Evolutionary conservation across 2,888 invertebrate genomes (phyloP).

Genomic region (Amphipyra berbera): DNA sequence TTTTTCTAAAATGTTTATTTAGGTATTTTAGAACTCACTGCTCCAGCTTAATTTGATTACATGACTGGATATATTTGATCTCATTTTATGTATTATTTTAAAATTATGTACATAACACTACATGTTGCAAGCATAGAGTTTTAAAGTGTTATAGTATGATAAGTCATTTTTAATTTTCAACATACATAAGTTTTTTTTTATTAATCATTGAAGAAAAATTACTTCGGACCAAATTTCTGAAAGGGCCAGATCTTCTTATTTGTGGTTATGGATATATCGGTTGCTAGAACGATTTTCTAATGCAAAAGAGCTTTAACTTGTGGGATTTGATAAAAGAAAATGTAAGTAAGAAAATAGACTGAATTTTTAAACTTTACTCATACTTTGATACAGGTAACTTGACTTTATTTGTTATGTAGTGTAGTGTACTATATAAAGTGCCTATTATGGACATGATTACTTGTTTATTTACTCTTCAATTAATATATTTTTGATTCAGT

Average conservation of each 20-base stretch:
- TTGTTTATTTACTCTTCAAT: conserved; percentile 43
- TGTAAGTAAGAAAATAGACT: conserved; percentile 83
- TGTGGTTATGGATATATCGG: conserved; percentile 70
- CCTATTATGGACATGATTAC: conserved; percentile 63
- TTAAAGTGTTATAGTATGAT: conserved; percentile 63
- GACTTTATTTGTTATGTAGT: conserved; percentile 75
- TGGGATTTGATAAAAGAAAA: conserved; percentile 80
- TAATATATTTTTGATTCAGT: conserved; percentile 18
- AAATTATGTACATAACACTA: conserved; percentile 76
- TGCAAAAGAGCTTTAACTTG: conserved; percentile 85
- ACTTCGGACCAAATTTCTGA: conserved; percentile 80
- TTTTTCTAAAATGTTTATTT: conserved; percentile 66
- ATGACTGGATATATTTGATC: conserved; percentile 84
- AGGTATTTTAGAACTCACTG: conserved; percentile 70
- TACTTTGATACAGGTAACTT: conserved; percentile 85
- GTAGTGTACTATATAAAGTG: conserved; percentile 71
- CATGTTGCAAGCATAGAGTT: conserved; percentile 70
- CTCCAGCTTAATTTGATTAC: conserved; percentile 71
- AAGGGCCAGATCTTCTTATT: conserved; percentile 71
- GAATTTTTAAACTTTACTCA: conserved; percentile 85
- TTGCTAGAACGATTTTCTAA: conserved; percentile 77
- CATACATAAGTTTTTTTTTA: conserved; percentile 56
- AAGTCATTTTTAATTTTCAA: conserved; percentile 62
- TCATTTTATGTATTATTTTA: conserved; percentile 84
- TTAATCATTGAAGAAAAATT: conserved; percentile 54